Conservation (phyloP, 2,888 invertebrate species). For the Eupithecia subfuscata region DNA sequence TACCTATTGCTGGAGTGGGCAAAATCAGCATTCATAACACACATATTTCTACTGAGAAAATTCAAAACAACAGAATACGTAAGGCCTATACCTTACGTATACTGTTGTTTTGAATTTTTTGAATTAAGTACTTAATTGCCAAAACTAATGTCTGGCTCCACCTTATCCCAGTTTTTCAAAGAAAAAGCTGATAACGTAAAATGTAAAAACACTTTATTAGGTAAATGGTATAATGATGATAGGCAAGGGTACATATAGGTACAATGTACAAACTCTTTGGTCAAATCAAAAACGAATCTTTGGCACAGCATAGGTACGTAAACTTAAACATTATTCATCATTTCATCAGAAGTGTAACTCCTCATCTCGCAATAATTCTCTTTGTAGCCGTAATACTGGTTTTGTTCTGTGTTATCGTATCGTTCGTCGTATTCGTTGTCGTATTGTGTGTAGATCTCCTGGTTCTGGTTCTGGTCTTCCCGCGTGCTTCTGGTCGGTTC, state of each 20-base stretch:
- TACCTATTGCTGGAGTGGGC: no score
- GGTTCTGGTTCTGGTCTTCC: constrained; percentile 48
- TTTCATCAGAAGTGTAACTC: constrained; percentile 66
- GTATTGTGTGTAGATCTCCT: constrained; percentile 60
- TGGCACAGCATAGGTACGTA: not conserved
- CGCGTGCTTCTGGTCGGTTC: constrained; percentile 45
- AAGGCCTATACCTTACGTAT: no score
- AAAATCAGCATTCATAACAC: no score
- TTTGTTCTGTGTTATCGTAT: constrained; percentile 65
- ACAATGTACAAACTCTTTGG: not conserved
- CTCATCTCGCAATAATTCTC: constrained; percentile 74
- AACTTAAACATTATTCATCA: constrained; percentile 62
- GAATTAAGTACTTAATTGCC: no score
- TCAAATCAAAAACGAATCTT: not conserved
- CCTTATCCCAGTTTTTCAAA: not conserved
- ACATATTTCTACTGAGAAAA: no score
- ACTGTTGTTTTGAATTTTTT: no score
- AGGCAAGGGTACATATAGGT: no score
- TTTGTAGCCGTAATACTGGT: constrained; percentile 75
- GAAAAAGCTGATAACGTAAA: not conserved
- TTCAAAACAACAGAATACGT: no score
- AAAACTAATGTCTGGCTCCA: no score
- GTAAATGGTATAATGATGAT: not conserved
- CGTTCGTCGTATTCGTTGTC: constrained; percentile 76
- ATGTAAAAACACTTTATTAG: not conserved